Percentiles rank a stretch among this genome's conserved stretches.
Evolutionary conservation across 1,140 invertebrate species (phyloP).

Genomic region (Rhopalosiphum maidis): DNA sequence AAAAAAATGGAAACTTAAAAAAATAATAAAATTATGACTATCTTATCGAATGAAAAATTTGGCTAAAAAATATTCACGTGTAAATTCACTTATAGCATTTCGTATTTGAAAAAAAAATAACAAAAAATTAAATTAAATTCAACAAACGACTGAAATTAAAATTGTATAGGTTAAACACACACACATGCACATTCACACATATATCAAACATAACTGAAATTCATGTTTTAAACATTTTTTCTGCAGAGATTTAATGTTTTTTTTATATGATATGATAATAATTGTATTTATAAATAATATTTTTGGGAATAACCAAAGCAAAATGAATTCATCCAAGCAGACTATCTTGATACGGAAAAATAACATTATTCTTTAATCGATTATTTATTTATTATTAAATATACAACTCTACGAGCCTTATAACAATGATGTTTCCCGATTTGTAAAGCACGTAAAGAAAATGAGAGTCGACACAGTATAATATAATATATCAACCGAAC

Average conservation of each 20-base stretch:
- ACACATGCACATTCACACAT: background rate
- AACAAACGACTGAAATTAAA: background rate
- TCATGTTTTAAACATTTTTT: conserved; percentile 1
- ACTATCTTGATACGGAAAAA: conserved; percentile 6
- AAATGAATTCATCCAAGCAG: background rate
- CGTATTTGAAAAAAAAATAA: no score
- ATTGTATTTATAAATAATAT: background rate
- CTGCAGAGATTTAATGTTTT: background rate
- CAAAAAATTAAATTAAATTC: background rate
- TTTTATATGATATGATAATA: background rate
- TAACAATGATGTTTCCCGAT: conserved; percentile 29
- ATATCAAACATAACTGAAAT: background rate
- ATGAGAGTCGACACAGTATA: conserved; percentile 18
- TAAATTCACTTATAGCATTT: no score
- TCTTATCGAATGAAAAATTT: background rate
- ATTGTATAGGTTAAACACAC: background rate
- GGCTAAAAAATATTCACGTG: background rate
- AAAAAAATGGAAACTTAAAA: background rate
- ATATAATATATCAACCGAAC: background rate
- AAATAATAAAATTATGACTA: background rate
- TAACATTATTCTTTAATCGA: background rate
- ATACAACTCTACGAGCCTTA: conserved; percentile 1
- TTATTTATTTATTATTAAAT: conserved; percentile 30
- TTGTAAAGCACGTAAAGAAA: conserved; percentile 25
- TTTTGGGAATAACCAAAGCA: background rate